These are phyloP conservation scores for Thomomys bottae DNA, from an alignment of 2,113 vertebrate species.

Conservation along the genomic window DNA sequence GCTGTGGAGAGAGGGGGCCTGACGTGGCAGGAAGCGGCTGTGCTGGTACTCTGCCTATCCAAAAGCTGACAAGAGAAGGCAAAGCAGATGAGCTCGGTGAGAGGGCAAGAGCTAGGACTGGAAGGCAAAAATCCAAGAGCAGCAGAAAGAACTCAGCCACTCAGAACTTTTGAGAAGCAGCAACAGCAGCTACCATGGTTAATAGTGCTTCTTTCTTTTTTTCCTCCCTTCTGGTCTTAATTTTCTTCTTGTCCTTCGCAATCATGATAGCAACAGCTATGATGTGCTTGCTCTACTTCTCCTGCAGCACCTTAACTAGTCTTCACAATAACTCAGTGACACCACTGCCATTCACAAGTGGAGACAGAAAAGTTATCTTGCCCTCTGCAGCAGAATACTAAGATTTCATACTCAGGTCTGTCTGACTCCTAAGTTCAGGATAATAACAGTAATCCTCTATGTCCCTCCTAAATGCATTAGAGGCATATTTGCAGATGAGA, in stretches of 20 bases:
- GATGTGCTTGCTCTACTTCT: background rate
- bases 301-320: background rate
- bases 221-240: background rate
- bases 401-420: slow-evolving; percentile 35
- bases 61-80: background rate
- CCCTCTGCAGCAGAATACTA: background rate
- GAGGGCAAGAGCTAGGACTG: background rate
- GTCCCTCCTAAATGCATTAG: background rate
- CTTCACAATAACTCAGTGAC: slow-evolving; percentile 19
- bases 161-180: background rate
- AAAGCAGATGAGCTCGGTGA: background rate
- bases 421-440: slow-evolving; percentile 26
- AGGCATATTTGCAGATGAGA: slow-evolving; percentile 13
- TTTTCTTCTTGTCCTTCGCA: slow-evolving; percentile 3
- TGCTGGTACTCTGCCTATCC: background rate
- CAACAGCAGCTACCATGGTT: background rate
- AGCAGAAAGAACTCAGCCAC: slow-evolving; percentile 47
- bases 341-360: background rate
- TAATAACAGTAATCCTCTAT: background rate
- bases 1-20: background rate
- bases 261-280: background rate
- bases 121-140: background rate
- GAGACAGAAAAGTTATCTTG: slow-evolving; percentile 20
- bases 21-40: background rate
- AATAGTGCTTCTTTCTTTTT: background rate